These are phyloP conservation scores for Ptilorrhoa leucosticta DNA, from an alignment of 2,113 vertebrate genomes.

Conservation along the genomic window DNA sequence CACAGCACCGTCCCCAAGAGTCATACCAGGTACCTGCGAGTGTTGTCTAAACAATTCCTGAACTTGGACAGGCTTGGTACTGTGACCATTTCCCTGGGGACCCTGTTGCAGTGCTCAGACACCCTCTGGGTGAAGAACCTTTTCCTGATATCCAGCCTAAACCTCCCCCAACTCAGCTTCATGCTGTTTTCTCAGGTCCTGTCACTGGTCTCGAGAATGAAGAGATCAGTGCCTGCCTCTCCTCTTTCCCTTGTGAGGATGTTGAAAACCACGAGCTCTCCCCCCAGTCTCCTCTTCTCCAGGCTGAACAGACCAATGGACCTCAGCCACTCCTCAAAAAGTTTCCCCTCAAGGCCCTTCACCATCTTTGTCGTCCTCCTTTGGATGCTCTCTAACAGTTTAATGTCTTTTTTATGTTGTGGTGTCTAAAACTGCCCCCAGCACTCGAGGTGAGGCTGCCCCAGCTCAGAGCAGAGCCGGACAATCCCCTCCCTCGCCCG, in stretches of 20 bases:
- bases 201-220: too few species aligned
- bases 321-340: background rate
- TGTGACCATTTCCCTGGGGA: background rate
- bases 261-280: background rate
- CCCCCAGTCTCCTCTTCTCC: background rate
- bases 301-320: background rate
- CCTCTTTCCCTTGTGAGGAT: background rate
- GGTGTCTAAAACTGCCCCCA: rapidly evolving
- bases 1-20: background rate
- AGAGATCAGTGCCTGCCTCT: background rate
- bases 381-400: background rate
- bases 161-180: background rate
- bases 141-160: background rate
- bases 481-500: rapidly evolving
- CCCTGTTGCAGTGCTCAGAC: background rate
- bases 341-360: background rate
- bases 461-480: rapidly evolving
- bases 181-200: background rate
- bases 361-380: background rate
- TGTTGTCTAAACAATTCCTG: background rate
- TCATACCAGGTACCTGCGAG: background rate
- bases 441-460: rapidly evolving
- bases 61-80: background rate
- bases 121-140: background rate
- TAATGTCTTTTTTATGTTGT: background rate